These are phyloP conservation scores for Flexamia atlantica DNA, from an alignment of 2,888 invertebrate species.

Conservation along the genomic window DNA sequence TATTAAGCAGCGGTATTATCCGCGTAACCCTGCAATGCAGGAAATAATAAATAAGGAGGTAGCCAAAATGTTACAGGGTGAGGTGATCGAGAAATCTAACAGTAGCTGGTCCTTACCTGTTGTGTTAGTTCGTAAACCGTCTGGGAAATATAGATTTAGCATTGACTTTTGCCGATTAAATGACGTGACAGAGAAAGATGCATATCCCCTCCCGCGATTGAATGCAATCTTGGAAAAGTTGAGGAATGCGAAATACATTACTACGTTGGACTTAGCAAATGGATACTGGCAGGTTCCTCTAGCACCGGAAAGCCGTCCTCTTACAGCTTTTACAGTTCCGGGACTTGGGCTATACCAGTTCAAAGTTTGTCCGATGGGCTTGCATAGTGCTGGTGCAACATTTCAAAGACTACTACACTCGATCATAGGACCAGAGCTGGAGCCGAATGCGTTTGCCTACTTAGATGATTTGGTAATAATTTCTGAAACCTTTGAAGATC, in stretches of 20 bases:
- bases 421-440: constrained; percentile 70
- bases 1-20: constrained; percentile 38
- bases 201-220: constrained; percentile 65
- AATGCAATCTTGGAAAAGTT: constrained; percentile 65
- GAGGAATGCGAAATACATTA: constrained; percentile 66
- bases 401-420: constrained; percentile 71
- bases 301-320: constrained; percentile 56
- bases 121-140: no score
- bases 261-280: constrained; percentile 65
- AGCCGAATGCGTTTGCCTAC: constrained; percentile 49
- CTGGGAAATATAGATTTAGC: constrained; percentile 66
- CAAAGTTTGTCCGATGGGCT: constrained; percentile 70
- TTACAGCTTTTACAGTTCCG: constrained; percentile 68
- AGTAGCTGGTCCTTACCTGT: no score
- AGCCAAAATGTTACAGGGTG: constrained; percentile 68
- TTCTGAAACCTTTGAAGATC: constrained; percentile 66
- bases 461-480: constrained; percentile 46
- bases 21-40: constrained; percentile 63
- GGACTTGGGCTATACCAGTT: constrained; percentile 65
- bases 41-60: constrained; percentile 66
- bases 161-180: constrained; percentile 66
- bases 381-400: no score
- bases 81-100: constrained; percentile 69
- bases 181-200: constrained; percentile 61
- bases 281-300: constrained; percentile 68